Conservation (phyloP, 2,888 invertebrate species). For the Lamproptera curius region DNA sequence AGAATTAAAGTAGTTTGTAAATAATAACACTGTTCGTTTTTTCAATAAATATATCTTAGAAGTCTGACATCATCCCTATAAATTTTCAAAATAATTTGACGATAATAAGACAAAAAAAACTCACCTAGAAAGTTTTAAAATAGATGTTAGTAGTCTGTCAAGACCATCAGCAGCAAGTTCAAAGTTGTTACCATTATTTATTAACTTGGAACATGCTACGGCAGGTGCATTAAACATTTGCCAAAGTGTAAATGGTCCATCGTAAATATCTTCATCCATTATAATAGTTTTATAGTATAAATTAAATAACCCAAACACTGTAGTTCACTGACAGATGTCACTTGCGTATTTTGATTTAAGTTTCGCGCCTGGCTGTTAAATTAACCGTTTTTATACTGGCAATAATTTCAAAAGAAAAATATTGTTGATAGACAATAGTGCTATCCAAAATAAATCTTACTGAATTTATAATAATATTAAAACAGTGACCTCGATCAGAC, state of each 20-base stretch:
- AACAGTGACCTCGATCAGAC: too few species aligned
- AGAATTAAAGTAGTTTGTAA: too few species aligned
- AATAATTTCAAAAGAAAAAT: too few species aligned
- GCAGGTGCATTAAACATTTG: conserved; percentile 81
- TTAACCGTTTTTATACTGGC: too few species aligned
- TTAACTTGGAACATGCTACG: conserved; percentile 74
- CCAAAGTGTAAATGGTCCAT: conserved; percentile 77
- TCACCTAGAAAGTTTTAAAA: conserved; percentile 78
- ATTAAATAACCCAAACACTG: neutral
- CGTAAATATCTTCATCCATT: conserved; percentile 66
- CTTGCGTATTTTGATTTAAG: neutral
- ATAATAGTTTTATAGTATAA: conserved; percentile 1
- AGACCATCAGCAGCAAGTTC: conserved; percentile 74
- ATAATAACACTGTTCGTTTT: too few species aligned
- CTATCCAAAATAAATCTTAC: too few species aligned
- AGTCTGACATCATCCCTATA: too few species aligned
- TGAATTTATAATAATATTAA: too few species aligned
- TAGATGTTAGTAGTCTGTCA: conserved; percentile 76
- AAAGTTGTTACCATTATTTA: conserved; percentile 74
- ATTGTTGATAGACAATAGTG: too few species aligned
- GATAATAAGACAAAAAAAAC: too few species aligned
- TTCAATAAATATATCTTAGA: too few species aligned
- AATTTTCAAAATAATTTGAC: conserved; percentile 6
- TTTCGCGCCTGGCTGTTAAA: neutral
- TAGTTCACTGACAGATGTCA: neutral